Evolutionary conservation across 2,888 invertebrate species (phyloP).

Genomic region (Erebia ligea): DNA sequence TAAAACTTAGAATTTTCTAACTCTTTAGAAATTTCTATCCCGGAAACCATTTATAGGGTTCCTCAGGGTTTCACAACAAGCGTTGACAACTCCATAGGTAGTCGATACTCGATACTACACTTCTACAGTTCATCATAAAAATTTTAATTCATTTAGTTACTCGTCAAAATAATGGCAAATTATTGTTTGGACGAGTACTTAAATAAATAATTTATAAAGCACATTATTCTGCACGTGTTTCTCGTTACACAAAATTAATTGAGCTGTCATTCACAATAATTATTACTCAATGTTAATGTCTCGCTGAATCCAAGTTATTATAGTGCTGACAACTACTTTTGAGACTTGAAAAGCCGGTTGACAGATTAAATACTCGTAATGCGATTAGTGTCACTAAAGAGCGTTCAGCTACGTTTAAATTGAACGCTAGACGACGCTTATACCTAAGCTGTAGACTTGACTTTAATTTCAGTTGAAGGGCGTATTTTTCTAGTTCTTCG

Average conservation of each 20-base stretch:
- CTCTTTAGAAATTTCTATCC: too few relatives aligned
- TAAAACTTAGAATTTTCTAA: too few relatives aligned
- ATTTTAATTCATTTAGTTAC: too few relatives aligned
- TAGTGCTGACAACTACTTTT: conserved; percentile 18
- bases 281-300: not conserved
- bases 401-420: not conserved
- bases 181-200: too few relatives aligned
- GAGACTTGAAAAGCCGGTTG: conserved; percentile 14
- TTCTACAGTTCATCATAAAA: too few relatives aligned
- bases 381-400: conserved; percentile 1
- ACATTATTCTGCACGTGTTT: conserved; percentile 6
- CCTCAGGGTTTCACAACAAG: too few relatives aligned
- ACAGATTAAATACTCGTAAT: conserved; percentile 17
- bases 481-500: not conserved
- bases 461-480: not conserved
- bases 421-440: not conserved
- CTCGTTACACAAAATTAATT: conserved; percentile 17
- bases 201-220: not conserved
- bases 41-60: too few relatives aligned
- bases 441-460: not conserved
- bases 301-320: conserved; percentile 10
- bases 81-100: too few relatives aligned
- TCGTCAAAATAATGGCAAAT: not conserved
- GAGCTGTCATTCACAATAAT: conserved; percentile 20
- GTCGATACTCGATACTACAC: too few relatives aligned